These are phyloP conservation scores for Drosophila murphyi DNA, from an alignment of 1,140 invertebrate species.

Conservation along the genomic window DNA sequence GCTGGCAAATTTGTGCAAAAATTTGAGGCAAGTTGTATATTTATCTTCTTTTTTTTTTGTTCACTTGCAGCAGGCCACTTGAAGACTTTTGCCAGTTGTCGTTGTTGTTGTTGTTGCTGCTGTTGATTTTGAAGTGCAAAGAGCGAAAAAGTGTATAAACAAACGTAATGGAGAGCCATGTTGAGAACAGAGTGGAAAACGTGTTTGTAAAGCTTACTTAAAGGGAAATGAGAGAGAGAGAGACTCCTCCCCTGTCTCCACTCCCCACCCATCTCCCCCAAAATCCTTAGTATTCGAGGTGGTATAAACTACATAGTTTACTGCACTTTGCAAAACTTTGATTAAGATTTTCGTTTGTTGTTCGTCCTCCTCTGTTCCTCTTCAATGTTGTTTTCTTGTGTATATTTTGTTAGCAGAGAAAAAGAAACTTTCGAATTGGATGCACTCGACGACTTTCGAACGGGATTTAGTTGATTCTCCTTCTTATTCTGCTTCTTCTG, in stretches of 20 bases:
- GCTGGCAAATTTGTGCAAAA: slow-evolving; percentile 63
- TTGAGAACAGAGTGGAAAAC: slow-evolving; percentile 39
- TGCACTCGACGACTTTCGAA: slow-evolving; percentile 28
- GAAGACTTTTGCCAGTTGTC: slow-evolving; percentile 58
- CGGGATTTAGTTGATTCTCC: slow-evolving; percentile 33
- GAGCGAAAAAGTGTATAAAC: slow-evolving; percentile 75
- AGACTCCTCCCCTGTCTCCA: neutral
- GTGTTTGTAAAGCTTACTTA: slow-evolving; percentile 31
- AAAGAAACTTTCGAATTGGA: slow-evolving; percentile 47
- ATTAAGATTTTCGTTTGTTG: slow-evolving; percentile 81
- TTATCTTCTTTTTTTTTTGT: slow-evolving; percentile 1
- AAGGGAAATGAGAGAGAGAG: neutral
- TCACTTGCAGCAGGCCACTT: slow-evolving; percentile 61
- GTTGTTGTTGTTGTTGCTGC: slow-evolving; percentile 34
- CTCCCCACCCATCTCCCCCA: neutral
- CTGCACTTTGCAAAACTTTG: slow-evolving; percentile 80
- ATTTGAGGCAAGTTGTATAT: slow-evolving; percentile 41
- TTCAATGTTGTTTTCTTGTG: slow-evolving; percentile 21
- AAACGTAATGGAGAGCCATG: slow-evolving; percentile 74
- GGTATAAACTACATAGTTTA: slow-evolving; percentile 77
- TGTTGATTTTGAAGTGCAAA: slow-evolving; percentile 79
- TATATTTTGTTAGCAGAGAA: slow-evolving; percentile 1
- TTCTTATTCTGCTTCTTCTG: neutral
- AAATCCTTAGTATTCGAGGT: slow-evolving; percentile 2
- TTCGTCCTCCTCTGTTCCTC: slow-evolving; percentile 25